Conservation (phyloP, 2,888 invertebrate genomes). For the Ophion ellenae region DNA sequence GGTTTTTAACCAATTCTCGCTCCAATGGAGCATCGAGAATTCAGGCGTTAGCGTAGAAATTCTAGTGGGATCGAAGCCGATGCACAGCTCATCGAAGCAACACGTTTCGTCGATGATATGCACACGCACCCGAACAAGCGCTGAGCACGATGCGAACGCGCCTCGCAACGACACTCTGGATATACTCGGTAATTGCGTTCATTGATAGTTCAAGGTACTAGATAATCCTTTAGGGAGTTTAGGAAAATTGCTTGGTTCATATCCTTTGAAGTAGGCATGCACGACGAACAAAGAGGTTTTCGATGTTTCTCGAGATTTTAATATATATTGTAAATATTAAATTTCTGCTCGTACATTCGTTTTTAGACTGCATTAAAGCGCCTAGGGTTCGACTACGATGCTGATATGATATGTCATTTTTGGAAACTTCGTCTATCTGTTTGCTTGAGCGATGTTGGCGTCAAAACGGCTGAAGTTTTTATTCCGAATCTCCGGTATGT, state of each 20-base stretch:
- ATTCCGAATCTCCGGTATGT: too few relatives aligned
- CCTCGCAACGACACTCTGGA: slow-evolving; percentile 44
- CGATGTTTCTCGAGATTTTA: background rate
- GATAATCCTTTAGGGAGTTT: slow-evolving; percentile 60
- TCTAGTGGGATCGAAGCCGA: slow-evolving; percentile 5
- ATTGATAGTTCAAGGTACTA: slow-evolving; percentile 56
- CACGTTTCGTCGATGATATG: background rate
- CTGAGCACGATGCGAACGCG: background rate
- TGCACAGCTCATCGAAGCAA: background rate
- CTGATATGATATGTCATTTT: too few relatives aligned
- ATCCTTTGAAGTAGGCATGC: slow-evolving; percentile 1
- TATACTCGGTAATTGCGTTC: slow-evolving; percentile 59
- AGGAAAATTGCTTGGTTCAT: slow-evolving; percentile 42
- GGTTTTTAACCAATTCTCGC: background rate
- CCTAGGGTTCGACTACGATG: too few relatives aligned
- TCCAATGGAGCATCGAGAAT: background rate
- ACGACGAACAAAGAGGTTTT: slow-evolving; percentile 11
- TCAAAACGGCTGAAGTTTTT: too few relatives aligned
- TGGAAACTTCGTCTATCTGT: too few relatives aligned
- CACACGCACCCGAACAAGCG: slow-evolving; percentile 8
- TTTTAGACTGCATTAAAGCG: too few relatives aligned
- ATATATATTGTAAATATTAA: background rate
- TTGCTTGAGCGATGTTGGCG: too few relatives aligned
- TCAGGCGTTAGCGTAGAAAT: slow-evolving; percentile 9
- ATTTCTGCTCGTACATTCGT: too few relatives aligned